Evolutionary conservation across 2,113 vertebrate species (phyloP).

Genomic region (Paratilapia polleni): DNA sequence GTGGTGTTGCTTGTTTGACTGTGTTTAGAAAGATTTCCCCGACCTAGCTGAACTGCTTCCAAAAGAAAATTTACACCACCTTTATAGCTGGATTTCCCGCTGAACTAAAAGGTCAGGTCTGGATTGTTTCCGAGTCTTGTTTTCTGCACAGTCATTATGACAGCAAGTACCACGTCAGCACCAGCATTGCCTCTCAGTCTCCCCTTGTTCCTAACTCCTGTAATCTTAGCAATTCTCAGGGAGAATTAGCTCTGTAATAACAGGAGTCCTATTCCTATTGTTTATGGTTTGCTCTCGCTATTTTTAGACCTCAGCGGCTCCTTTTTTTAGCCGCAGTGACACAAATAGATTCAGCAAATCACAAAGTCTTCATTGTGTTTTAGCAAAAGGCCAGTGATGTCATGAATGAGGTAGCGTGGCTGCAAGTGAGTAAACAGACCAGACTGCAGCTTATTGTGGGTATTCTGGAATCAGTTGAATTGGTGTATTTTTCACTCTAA

Average conservation of each 20-base stretch:
- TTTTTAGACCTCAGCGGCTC: slow-evolving; percentile 60
- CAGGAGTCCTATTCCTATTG: slow-evolving; percentile 54
- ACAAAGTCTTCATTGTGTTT: slow-evolving; percentile 66
- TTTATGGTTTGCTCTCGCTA: slow-evolving; percentile 61
- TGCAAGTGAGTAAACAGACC: slow-evolving; percentile 40
- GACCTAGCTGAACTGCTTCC: slow-evolving; percentile 6
- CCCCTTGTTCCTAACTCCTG: slow-evolving; percentile 24
- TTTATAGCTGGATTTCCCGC: slow-evolving; percentile 51
- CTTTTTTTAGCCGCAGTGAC: slow-evolving; percentile 66
- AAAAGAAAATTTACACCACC: slow-evolving; percentile 44
- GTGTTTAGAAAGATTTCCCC: slow-evolving; percentile 47
- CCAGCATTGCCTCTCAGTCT: slow-evolving; percentile 62
- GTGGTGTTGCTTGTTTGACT: slow-evolving; percentile 21
- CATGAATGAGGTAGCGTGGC: slow-evolving; percentile 40
- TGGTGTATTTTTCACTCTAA: slow-evolving; percentile 25
- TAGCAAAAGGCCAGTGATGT: slow-evolving; percentile 51
- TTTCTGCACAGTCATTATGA: slow-evolving; percentile 74
- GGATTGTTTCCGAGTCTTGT: slow-evolving; percentile 36
- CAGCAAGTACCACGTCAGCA: slow-evolving; percentile 66
- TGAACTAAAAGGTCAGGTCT: slow-evolving; percentile 48
- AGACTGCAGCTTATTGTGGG: slow-evolving; percentile 20
- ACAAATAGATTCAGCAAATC: slow-evolving; percentile 57
- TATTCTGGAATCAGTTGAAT: slow-evolving; percentile 54
- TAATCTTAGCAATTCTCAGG: slow-evolving; percentile 56
- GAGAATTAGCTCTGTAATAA: slow-evolving; percentile 59